phyloP scores from a whole-genome alignment of 1,140 invertebrate species.

The Plectrocnemia conspersa region DNA sequence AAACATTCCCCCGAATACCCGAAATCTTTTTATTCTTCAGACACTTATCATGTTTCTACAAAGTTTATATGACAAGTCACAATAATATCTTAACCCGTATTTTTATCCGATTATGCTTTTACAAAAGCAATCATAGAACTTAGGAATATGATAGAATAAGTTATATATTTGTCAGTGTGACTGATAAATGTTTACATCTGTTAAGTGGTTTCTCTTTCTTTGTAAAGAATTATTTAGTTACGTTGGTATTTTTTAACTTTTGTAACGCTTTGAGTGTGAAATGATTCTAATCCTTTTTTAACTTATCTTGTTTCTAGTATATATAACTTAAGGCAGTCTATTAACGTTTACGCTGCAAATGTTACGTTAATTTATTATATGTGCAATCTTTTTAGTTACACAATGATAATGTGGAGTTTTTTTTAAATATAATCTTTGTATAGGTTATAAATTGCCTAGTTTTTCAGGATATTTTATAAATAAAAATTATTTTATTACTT shows the following conservation, averaged over 20 bases:
- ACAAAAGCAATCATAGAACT: constrained; percentile 20
- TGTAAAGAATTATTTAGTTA: constrained; percentile 18
- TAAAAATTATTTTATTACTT: too few species aligned
- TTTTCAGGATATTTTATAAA: too few species aligned
- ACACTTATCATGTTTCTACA: constrained; percentile 10
- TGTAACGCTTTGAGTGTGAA: constrained; percentile 22
- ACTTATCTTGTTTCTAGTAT: too few species aligned
- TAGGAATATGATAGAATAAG: constrained; percentile 20
- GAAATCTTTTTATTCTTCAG: background rate
- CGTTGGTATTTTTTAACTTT: constrained; percentile 20
- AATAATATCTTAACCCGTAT: constrained; percentile 20
- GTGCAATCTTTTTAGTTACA: too few species aligned
- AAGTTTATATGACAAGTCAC: constrained; percentile 9
- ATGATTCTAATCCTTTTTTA: too few species aligned
- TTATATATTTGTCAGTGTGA: constrained; percentile 15
- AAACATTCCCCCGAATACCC: constrained; percentile 12
- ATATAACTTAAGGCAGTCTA: too few species aligned
- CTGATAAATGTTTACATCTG: constrained; percentile 17
- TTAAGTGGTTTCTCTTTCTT: constrained; percentile 21
- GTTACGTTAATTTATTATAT: too few species aligned
- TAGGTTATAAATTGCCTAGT: too few species aligned
- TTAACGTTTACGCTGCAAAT: too few species aligned
- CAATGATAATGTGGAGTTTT: too few species aligned
- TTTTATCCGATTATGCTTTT: constrained; percentile 18
- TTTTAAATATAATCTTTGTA: too few species aligned